Evolutionary conservation across 2,888 invertebrate genomes (phyloP).

Genomic region (Melikaiella ostensackeni): DNA sequence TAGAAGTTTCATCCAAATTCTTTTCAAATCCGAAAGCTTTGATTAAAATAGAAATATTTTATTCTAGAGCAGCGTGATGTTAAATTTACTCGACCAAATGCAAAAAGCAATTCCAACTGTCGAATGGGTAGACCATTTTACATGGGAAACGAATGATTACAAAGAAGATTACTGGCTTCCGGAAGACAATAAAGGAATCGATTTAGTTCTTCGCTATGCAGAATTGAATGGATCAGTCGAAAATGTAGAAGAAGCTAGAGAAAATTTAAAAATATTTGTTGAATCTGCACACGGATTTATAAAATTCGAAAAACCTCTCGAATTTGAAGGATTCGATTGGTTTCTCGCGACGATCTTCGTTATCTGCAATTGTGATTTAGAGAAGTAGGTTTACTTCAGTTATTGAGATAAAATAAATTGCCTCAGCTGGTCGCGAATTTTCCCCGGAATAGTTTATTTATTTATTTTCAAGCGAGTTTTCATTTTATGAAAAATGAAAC

Average conservation of each 20-base stretch:
- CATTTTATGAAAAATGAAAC: slow-evolving; percentile 26
- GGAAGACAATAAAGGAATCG: slow-evolving; percentile 69
- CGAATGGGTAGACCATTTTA: slow-evolving; percentile 69
- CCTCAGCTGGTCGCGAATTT: slow-evolving; percentile 73
- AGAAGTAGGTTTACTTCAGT: slow-evolving; percentile 61
- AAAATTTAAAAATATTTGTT: slow-evolving; percentile 68
- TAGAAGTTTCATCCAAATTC: slow-evolving; percentile 46
- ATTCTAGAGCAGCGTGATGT: slow-evolving; percentile 64
- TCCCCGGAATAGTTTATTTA: not conserved
- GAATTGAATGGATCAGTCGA: slow-evolving; percentile 61
- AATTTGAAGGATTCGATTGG: slow-evolving; percentile 73
- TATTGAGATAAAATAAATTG: too few species aligned
- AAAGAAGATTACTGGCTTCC: slow-evolving; percentile 64
- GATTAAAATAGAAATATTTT: slow-evolving; percentile 21
- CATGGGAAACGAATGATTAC: slow-evolving; percentile 60
- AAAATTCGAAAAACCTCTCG: slow-evolving; percentile 61
- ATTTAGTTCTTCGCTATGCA: slow-evolving; percentile 67
- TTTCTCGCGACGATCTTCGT: slow-evolving; percentile 72
- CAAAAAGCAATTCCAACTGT: slow-evolving; percentile 72
- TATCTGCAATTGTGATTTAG: slow-evolving; percentile 68
- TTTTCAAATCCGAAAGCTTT: not conserved
- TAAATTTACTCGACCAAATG: slow-evolving; percentile 70
- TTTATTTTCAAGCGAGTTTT: not conserved
- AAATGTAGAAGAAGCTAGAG: slow-evolving; percentile 53
- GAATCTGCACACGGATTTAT: slow-evolving; percentile 67